phyloP scores from a whole-genome alignment of 1,140 invertebrate species.

The Hyphantria cunea region DNA sequence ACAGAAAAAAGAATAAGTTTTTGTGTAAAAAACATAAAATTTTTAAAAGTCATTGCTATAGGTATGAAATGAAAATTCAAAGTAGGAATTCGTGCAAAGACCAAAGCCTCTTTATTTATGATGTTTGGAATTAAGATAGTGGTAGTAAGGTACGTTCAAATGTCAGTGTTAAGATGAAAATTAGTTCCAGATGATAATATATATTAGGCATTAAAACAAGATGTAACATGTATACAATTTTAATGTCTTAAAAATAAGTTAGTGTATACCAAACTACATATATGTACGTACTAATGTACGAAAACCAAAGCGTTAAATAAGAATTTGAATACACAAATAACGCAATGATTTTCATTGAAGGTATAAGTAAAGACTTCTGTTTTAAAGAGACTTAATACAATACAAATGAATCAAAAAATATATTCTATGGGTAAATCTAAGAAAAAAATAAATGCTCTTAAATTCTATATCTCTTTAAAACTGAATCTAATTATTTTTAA shows the following conservation, averaged over 20 bases:
- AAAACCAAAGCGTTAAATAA: slow-evolving; percentile 41
- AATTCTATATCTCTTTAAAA: slow-evolving; percentile 52
- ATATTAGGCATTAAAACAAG: slow-evolving; percentile 56
- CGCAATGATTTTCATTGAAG: slow-evolving; percentile 39
- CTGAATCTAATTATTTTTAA: slow-evolving; percentile 41
- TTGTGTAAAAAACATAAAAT: slow-evolving; percentile 32
- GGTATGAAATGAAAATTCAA: slow-evolving; percentile 36
- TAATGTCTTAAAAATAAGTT: slow-evolving; percentile 48
- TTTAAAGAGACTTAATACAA: slow-evolving; percentile 48
- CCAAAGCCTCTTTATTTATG: slow-evolving; percentile 81
- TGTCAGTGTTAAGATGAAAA: slow-evolving; percentile 41
- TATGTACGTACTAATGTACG: slow-evolving; percentile 46
- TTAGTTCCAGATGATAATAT: slow-evolving; percentile 32
- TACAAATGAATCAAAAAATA: slow-evolving; percentile 21
- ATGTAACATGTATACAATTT: slow-evolving; percentile 53
- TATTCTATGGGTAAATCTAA: slow-evolving; percentile 8
- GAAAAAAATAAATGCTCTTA: slow-evolving; percentile 39
- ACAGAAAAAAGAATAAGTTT: slow-evolving; percentile 49
- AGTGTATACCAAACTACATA: slow-evolving; percentile 46
- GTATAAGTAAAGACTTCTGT: slow-evolving; percentile 30
- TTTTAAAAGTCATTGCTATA: slow-evolving; percentile 24
- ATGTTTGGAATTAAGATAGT: slow-evolving; percentile 57
- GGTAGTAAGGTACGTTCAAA: slow-evolving; percentile 31
- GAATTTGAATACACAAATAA: slow-evolving; percentile 32
- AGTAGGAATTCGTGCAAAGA: slow-evolving; percentile 63